Conservation (phyloP, 2,888 invertebrate species). For the Syrista parreyssii region DNA sequence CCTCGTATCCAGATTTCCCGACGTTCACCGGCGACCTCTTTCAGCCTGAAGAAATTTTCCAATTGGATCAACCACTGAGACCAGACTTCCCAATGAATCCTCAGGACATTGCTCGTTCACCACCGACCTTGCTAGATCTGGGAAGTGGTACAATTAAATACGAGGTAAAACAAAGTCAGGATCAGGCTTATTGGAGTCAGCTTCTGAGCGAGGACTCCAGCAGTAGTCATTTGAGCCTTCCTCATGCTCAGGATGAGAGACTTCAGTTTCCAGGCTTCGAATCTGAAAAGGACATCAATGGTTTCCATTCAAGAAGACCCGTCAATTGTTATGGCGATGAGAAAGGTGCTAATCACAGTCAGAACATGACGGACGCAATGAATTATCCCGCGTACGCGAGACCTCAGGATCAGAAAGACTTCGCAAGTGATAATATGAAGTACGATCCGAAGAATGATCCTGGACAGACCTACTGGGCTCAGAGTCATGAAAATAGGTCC, state of each 20-base stretch:
- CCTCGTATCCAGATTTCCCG: conserved; percentile 69
- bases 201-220: conserved; percentile 62
- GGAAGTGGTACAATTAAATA: conserved; percentile 78
- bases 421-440: conserved; percentile 14
- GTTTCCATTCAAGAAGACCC: conserved; percentile 34
- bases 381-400: conserved; percentile 38
- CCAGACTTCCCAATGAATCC: conserved; percentile 69
- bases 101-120: conserved; percentile 70
- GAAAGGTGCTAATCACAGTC: conserved; percentile 42
- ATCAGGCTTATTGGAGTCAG: conserved; percentile 59
- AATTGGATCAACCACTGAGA: conserved; percentile 78
- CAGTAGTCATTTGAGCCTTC: conserved; percentile 57
- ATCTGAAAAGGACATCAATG: conserved; percentile 40
- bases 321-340: conserved; percentile 35
- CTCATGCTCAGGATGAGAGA: conserved; percentile 69
- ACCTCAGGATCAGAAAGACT: conserved; percentile 34
- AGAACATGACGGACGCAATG: conserved; percentile 25
- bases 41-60: conserved; percentile 83
- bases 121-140: conserved; percentile 78
- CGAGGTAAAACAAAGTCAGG: conserved; percentile 69
- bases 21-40: conserved; percentile 75
- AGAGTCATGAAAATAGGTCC: conserved; percentile 40
- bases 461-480: conserved; percentile 44
- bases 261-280: conserved; percentile 54
- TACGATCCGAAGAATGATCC: conserved; percentile 34